Conservation (phyloP, 2,113 vertebrate genomes). For the Jaculus jaculus region DNA sequence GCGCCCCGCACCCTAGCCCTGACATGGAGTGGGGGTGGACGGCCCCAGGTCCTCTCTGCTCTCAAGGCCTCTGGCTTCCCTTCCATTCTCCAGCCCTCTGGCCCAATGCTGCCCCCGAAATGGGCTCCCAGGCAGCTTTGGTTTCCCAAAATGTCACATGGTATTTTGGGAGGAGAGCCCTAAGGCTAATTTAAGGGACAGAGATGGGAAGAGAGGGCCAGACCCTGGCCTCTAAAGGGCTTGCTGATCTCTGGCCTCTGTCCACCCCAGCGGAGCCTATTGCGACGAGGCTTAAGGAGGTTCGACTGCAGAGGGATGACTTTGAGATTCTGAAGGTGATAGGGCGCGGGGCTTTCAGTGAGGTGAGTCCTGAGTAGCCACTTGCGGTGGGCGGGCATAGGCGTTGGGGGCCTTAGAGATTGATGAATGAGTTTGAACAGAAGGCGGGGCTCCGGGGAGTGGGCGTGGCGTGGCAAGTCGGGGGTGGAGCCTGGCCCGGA, state of each 20-base stretch:
- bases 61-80: not conserved
- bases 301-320: slow-evolving; percentile 88
- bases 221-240: not conserved
- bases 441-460: not conserved
- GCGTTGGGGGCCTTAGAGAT: not conserved
- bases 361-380: slow-evolving; percentile 83
- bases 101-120: not conserved
- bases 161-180: not conserved
- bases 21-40: fast-evolving
- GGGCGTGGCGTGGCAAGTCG: not conserved
- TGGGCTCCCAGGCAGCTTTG: not conserved
- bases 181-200: not conserved
- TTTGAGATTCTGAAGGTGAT: slow-evolving; percentile 93
- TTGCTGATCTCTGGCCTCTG: slow-evolving; percentile 5
- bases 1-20: not conserved
- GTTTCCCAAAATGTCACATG: not conserved
- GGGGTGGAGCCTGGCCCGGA: not conserved
- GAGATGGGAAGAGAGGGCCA: not conserved
- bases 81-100: not conserved
- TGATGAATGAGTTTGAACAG: slow-evolving; percentile 69
- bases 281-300: slow-evolving; percentile 84
- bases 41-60: not conserved
- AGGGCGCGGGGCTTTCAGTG: slow-evolving; percentile 91
- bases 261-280: slow-evolving; percentile 73
- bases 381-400: not conserved